These are phyloP conservation scores for Xestia rhomboidea DNA, from an alignment of 2,888 invertebrate species.

Conservation along the genomic window DNA sequence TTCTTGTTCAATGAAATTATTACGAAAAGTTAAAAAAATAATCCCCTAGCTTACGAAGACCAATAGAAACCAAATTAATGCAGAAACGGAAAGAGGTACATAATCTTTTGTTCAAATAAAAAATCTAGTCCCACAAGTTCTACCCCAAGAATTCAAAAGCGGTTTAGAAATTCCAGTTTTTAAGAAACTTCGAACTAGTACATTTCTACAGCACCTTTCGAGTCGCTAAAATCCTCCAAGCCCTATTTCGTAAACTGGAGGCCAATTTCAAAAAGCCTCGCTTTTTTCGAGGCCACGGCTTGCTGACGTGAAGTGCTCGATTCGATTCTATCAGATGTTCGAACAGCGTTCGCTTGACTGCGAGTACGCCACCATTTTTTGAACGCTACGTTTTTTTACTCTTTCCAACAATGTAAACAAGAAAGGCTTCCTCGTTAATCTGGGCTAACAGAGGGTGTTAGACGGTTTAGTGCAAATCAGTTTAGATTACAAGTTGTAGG, in stretches of 20 bases:
- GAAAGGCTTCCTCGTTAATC: conserved; percentile 49
- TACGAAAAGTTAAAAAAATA: background rate
- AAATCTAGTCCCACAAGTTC: background rate
- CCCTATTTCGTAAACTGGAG: background rate
- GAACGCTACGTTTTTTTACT: conserved; percentile 40
- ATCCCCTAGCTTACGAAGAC: background rate
- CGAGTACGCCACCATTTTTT: conserved; percentile 63
- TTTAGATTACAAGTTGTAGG: conserved; percentile 36
- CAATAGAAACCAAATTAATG: background rate
- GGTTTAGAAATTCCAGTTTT: background rate
- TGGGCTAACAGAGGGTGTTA: conserved; percentile 21
- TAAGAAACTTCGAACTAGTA: background rate
- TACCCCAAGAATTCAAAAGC: background rate
- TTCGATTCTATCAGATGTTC: conserved; percentile 80
- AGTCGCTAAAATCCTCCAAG: background rate
- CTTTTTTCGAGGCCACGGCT: conserved; percentile 61
- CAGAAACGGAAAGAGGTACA: background rate
- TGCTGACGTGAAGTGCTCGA: conserved; percentile 79
- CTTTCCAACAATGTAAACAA: conserved; percentile 58
- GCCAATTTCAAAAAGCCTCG: conserved; percentile 44
- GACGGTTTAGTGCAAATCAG: conserved; percentile 37
- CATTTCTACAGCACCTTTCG: background rate
- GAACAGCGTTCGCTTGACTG: conserved; percentile 62
- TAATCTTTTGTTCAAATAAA: background rate
- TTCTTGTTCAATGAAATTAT: background rate